These are phyloP conservation scores for Antennarius maculatus DNA, from an alignment of 2,797 vertebrate species.

Conservation along the genomic window DNA sequence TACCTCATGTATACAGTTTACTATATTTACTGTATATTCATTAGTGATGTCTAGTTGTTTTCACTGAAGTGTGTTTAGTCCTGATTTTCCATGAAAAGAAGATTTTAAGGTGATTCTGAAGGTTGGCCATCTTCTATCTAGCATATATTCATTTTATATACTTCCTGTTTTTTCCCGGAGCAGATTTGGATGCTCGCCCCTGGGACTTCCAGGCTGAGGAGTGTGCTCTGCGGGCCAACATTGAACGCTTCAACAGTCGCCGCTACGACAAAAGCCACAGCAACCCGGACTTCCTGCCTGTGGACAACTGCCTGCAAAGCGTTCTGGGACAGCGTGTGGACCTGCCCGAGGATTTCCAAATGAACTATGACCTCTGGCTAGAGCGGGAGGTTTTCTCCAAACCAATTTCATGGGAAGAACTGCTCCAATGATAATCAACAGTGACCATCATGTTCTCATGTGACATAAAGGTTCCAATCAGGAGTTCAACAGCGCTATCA, in stretches of 20 bases:
- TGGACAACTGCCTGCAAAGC: conserved; percentile 97
- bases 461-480: conserved; percentile 3
- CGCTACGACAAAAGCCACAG: conserved; percentile 89
- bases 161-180: conserved; percentile 62
- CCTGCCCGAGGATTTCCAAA: conserved; percentile 92
- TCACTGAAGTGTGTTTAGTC: no score
- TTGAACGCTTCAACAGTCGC: conserved; percentile 94
- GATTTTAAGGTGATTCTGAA: no score
- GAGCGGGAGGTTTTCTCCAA: conserved; percentile 97
- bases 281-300: conserved; percentile 89
- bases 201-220: conserved; percentile 99
- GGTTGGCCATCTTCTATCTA: no score
- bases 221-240: conserved; percentile 92
- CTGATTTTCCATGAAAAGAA: no score
- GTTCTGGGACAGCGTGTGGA: conserved; percentile 92
- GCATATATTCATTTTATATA: neutral
- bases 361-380: conserved; percentile 96
- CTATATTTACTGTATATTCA: no score
- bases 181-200: conserved; percentile 89
- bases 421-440: conserved; percentile 81
- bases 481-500: conserved; percentile 24
- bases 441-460: neutral
- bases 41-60: no score
- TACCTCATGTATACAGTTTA: no score
- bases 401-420: conserved; percentile 96